Conservation (phyloP, 2,797 vertebrate genomes). For the Coregonus suidteri region DNA sequence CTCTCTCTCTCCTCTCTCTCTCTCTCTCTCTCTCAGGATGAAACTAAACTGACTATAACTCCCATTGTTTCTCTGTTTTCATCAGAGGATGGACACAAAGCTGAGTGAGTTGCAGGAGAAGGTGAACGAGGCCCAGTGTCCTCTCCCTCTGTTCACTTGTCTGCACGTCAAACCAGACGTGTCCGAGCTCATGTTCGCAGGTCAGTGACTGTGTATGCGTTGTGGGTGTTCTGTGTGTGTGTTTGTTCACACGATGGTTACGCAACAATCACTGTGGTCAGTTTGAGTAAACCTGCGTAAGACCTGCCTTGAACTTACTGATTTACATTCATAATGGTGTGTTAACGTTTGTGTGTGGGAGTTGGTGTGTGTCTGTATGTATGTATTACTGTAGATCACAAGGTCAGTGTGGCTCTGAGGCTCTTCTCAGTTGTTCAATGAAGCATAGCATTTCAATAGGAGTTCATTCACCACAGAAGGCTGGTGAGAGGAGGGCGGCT, state of each 20-base stretch:
- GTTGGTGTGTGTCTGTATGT: background rate
- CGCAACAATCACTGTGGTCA: background rate
- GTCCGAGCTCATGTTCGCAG: constrained; percentile 98
- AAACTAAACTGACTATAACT: background rate
- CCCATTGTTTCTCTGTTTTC: background rate
- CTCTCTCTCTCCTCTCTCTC: background rate
- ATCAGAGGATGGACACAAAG: constrained; percentile 90
- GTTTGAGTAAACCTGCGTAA: background rate
- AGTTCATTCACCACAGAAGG: constrained; percentile 7
- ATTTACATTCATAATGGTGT: too few relatives aligned
- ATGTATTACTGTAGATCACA: constrained; percentile 26
- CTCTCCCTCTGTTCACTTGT: constrained; percentile 95
- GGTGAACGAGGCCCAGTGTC: constrained; percentile 81
- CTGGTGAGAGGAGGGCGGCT: too few relatives aligned
- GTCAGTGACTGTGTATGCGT: constrained; percentile 58
- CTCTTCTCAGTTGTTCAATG: constrained; percentile 55
- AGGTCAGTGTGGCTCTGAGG: constrained; percentile 44
- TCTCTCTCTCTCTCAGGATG: background rate
- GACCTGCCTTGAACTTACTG: background rate
- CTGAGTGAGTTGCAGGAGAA: constrained; percentile 89
- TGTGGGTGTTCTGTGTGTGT: background rate
- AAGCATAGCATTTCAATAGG: constrained; percentile 53
- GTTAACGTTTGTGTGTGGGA: background rate
- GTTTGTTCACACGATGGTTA: background rate
- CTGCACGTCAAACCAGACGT: constrained; percentile 98